Conservation (phyloP, 2,113 vertebrate genomes). For the Epinephelus moara region DNA sequence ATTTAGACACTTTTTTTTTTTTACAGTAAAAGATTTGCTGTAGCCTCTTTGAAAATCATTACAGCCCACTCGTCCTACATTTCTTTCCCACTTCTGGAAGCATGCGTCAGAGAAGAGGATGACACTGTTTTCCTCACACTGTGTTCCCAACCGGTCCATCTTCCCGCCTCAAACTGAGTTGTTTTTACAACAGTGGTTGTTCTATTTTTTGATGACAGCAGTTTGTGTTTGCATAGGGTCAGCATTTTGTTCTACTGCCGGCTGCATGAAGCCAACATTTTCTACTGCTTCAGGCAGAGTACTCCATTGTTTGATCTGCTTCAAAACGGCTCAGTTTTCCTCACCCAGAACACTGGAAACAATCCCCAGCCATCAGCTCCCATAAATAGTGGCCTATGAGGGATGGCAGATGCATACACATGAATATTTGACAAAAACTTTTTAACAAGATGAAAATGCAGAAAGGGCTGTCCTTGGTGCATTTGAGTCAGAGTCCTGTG, state of each 20-base stretch:
- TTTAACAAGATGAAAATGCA: not conserved
- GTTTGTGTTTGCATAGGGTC: constrained; percentile 60
- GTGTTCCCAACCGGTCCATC: constrained; percentile 37
- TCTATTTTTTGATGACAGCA: constrained; percentile 59
- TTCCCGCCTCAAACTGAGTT: constrained; percentile 12
- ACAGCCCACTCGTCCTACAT: constrained; percentile 8
- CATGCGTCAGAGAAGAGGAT: constrained; percentile 14
- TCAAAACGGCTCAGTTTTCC: constrained; percentile 37
- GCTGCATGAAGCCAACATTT: constrained; percentile 47
- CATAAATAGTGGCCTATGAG: not conserved
- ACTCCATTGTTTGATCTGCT: constrained; percentile 34
- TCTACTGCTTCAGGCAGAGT: constrained; percentile 35
- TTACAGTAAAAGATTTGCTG: not conserved
- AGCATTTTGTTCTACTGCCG: constrained; percentile 57
- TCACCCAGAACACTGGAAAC: constrained; percentile 23
- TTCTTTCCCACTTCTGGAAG: constrained; percentile 26
- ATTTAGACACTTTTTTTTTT: not conserved
- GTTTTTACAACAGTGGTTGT: constrained; percentile 16
- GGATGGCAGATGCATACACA: not conserved
- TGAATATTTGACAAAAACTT: constrained; percentile 1
- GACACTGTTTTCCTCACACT: constrained; percentile 18
- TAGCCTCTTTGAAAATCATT: constrained; percentile 23
- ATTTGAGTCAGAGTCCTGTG: not conserved
- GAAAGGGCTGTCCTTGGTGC: not conserved
- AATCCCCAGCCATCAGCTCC: constrained; percentile 1